phyloP scores from a whole-genome alignment of 1,140 invertebrate species.

The Pararge aegeria region DNA sequence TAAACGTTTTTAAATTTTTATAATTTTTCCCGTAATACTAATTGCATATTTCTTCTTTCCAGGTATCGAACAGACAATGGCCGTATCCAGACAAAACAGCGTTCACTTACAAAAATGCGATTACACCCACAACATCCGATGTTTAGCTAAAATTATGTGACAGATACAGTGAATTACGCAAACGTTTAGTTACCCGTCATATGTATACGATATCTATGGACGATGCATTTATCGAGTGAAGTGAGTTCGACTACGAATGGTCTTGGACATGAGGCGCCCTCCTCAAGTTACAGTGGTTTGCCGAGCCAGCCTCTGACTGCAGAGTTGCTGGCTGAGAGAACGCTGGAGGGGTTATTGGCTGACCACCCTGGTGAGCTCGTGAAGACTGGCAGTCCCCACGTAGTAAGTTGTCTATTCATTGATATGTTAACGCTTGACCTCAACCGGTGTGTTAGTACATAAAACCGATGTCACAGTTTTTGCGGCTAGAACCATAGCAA shows the following conservation, averaged over 20 bases:
- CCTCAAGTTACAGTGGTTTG: constrained; percentile 63
- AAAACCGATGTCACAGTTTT: too few relatives aligned
- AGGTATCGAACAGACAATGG: constrained; percentile 19
- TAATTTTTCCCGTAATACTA: too few relatives aligned
- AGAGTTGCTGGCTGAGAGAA: constrained; percentile 90
- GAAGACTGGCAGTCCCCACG: constrained; percentile 95
- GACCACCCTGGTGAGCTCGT: constrained; percentile 96
- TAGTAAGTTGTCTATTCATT: constrained; percentile 81
- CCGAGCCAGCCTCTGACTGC: constrained; percentile 85
- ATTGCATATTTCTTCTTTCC: constrained; percentile 9
- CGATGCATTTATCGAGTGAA: constrained; percentile 86
- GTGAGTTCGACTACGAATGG: constrained; percentile 84
- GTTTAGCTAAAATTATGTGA: constrained; percentile 54
- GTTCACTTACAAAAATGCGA: constrained; percentile 11
- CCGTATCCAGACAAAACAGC: constrained; percentile 1
- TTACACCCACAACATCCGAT: constrained; percentile 16
- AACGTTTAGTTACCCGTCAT: constrained; percentile 36
- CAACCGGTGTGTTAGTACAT: too few relatives aligned
- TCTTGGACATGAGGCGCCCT: constrained; percentile 74
- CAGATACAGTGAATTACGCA: constrained; percentile 40
- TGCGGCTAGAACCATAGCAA: too few relatives aligned
- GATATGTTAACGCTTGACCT: background rate
- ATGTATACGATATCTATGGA: constrained; percentile 38
- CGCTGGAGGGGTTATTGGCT: constrained; percentile 88
- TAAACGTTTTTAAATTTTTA: too few relatives aligned